Evolutionary conservation across 1,140 invertebrate genomes (phyloP), one percentile per base, ranked within the genome.

Genomic region (Leptinotarsa defecta): DNA sequence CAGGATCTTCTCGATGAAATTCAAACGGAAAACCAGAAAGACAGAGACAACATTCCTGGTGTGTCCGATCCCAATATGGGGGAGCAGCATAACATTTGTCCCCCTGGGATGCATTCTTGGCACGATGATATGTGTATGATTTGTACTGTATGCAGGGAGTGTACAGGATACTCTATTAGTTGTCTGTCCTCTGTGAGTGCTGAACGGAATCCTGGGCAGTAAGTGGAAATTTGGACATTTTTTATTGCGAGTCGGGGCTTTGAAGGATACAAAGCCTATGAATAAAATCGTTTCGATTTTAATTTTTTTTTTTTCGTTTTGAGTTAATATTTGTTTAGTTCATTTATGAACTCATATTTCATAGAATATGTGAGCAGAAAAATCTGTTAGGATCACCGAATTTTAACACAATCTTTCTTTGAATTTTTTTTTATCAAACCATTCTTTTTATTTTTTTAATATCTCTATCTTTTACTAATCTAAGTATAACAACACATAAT

Each of bases 141-240:
- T 48, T 98, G 96, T 84, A 93, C 93, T 3, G 88, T 95, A 22
- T 98, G 97, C 85, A 88, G 93, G n/a, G 94, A 98, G 85, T 98
- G 96, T 84, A 98, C 96, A 0, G 96, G 96, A 4, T 98, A 96
- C 83, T 94, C 94, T 67, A 91, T 92, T 70, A 92, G 91, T 61
- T 98, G 96, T 85, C 89, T 96, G 34, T 94, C 92, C 73, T 92
- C 92, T 69, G 89, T 92, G 68, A 88, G 92, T 79, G 91, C 94
- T 2, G 93, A 95, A 81, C 87, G 95, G 74, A 91, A 94, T 85
- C 94, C 95, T 74, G 95, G 95, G 86, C 91, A 94, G 94, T 96
- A 86, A 92, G 94, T 92, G 83, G 1, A 6, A 57, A 57, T 57
- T 15, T 43, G 20, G 13, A 0, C 22, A 52, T 69, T 80, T 78